Percentiles rank a stretch among this genome's conserved stretches.
phyloP scores from a whole-genome alignment of 1,140 invertebrate genomes.

The Aradophagus sp. region DNA sequence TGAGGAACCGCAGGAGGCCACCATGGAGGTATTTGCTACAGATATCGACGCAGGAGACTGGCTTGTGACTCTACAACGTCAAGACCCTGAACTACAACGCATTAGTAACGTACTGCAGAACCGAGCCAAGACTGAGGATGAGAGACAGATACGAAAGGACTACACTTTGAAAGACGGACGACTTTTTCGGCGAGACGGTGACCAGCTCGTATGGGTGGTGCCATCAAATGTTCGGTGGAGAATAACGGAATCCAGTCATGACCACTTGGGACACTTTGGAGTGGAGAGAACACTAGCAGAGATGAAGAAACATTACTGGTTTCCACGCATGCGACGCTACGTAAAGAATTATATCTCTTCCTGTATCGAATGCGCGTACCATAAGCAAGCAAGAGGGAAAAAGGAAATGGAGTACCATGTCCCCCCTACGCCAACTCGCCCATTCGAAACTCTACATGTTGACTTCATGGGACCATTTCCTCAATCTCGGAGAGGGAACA shows the following conservation, averaged over 20 bases:
- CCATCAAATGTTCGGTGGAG: constrained; percentile 14
- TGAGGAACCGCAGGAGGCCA: neutral
- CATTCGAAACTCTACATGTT: constrained; percentile 49
- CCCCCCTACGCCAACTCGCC: constrained; percentile 6
- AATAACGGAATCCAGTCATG: constrained; percentile 11
- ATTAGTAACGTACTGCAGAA: constrained; percentile 3
- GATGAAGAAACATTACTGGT: constrained; percentile 57
- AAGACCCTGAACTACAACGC: constrained; percentile 6
- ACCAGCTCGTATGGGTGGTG: constrained; percentile 4
- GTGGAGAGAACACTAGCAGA: constrained; percentile 58
- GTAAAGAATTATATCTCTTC: constrained; percentile 39
- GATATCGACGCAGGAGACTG: constrained; percentile 7
- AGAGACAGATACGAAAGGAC: constrained; percentile 8
- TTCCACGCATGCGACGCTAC: constrained; percentile 50
- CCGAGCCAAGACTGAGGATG: neutral
- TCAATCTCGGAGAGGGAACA: constrained; percentile 40
- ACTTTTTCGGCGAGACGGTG: constrained; percentile 3
- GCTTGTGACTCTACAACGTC: constrained; percentile 11
- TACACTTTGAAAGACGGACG: constrained; percentile 5
- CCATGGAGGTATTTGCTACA: neutral
- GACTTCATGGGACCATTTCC: constrained; percentile 61
- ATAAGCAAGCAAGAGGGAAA: constrained; percentile 55
- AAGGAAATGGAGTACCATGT: constrained; percentile 19
- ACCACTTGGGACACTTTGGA: constrained; percentile 5
- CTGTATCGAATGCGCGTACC: constrained; percentile 56